Base-by-base conservation (phyloP, 2,888 invertebrate genomes). In the Gryllus longicercus region DNA sequence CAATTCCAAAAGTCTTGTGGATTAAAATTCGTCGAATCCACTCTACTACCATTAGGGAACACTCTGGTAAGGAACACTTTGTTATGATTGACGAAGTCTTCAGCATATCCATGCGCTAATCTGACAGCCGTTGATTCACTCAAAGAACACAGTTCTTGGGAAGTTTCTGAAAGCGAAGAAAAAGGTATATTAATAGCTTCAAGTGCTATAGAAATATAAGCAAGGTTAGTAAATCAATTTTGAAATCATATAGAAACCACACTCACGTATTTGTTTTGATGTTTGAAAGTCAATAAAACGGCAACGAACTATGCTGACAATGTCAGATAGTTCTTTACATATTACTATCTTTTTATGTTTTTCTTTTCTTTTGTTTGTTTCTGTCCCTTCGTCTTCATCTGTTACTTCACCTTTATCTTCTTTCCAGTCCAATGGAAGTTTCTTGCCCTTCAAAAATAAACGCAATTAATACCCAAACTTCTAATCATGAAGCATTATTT, bases 1-100 rank as follows among this genome's bases (percentile, higher is more conserved):
- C 88, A 89, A 84, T 90, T 90, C 91, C 91, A 91, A 83, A 90
- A 88, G 83, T 90, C 90, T 83, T 90, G 87, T 21, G 89, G 89
- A 84, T 89, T 86, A 82, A 84, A 85, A 83, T 87, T 87, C 81
- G 85, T 85, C 5, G 90, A 90, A 84, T 90, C 90, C 51, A 90
- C 87, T 74, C 90, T 86, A 84, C 88, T 88, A 51, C 87, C 86
- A 83, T 89, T 90, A 8, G 91, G 90, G 83, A 88, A 89, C 12
- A 91, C 88, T 5, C 89, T 86, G 1, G 88, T 87, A 2, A 88
- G 83, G 81, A 84, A 85, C 14, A 84, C 83, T 83, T 86, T 85
- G 79, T 86, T 87, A 75, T 87, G 85, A 80, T 86, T 85, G n/a
- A 86, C 85, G 82, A 88, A 86, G 38, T 87, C 88, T 79, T 87